Conservation (phyloP, 2,888 invertebrate genomes). For the Drosophila infuscata region DNA sequence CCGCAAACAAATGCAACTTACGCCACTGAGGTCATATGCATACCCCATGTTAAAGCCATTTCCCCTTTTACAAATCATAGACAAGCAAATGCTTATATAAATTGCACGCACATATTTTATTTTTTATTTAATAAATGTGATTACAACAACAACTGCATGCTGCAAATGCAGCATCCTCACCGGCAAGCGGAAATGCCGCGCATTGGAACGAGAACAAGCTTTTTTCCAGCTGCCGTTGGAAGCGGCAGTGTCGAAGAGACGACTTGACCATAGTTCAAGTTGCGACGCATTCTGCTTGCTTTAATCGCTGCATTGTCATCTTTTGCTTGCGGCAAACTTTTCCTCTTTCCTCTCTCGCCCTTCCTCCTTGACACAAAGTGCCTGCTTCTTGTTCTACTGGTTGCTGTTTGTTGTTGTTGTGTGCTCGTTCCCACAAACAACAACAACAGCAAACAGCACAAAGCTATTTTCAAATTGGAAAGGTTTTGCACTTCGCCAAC, state of each 20-base stretch:
- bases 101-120: conserved; percentile 63
- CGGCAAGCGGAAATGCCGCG: conserved; percentile 70
- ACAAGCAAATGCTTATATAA: conserved; percentile 42
- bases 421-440: conserved; percentile 60
- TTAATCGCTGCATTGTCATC: conserved; percentile 79
- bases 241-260: conserved; percentile 4
- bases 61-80: conserved; percentile 34
- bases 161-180: conserved; percentile 55
- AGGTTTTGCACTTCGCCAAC: conserved; percentile 79
- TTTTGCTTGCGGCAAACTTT: conserved; percentile 43
- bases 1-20: neutral
- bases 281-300: conserved; percentile 69
- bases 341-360: conserved; percentile 16
- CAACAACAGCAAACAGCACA: conserved; percentile 68
- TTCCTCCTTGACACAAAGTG: conserved; percentile 38
- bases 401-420: conserved; percentile 30
- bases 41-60: conserved; percentile 10
- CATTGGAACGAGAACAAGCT: conserved; percentile 65
- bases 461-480: conserved; percentile 79
- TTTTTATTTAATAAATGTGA: conserved; percentile 71
- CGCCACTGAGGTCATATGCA: neutral
- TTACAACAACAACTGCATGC: conserved; percentile 27
- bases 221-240: conserved; percentile 68
- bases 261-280: conserved; percentile 68
- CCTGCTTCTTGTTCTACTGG: conserved; percentile 45